Evolutionary conservation across 53 echinoderm and acorn worm species (phyloP).

Genomic region (Arbacia lixula): DNA sequence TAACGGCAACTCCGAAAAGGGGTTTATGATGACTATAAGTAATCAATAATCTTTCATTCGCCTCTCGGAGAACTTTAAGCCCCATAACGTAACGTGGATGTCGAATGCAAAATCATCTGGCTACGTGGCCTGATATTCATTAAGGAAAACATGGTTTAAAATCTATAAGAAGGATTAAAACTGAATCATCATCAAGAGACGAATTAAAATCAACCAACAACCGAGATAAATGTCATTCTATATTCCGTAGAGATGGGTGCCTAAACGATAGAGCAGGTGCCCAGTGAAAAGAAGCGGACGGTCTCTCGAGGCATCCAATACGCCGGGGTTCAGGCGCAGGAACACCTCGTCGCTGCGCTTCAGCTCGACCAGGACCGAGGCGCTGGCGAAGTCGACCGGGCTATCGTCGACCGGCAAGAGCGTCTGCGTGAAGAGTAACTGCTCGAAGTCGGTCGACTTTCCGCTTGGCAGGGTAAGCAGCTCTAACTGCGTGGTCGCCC

Average conservation of each 20-base stretch:
- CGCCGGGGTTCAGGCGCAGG: conserved; percentile 8
- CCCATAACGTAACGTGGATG: too few relatives aligned
- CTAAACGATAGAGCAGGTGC: conserved; percentile 4
- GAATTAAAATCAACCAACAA: neutral
- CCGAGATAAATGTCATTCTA: neutral
- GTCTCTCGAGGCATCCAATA: conserved; percentile 7
- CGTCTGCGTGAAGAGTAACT: neutral
- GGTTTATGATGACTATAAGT: too few relatives aligned
- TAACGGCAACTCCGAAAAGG: too few relatives aligned
- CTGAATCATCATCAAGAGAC: neutral
- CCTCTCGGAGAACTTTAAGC: too few relatives aligned
- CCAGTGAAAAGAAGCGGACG: conserved; percentile 31
- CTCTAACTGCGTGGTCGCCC: neutral
- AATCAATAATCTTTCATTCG: too few relatives aligned
- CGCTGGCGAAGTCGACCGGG: conserved; percentile 16
- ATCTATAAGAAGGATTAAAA: too few relatives aligned
- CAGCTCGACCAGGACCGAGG: conserved; percentile 31
- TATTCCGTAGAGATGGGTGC: neutral
- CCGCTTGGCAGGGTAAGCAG: conserved; percentile 1
- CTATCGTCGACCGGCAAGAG: neutral
- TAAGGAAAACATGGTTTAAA: too few relatives aligned
- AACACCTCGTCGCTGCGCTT: conserved; percentile 1
- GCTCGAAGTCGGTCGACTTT: neutral
- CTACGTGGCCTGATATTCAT: too few relatives aligned
- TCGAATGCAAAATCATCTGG: too few relatives aligned